Conservation (phyloP, 1,140 invertebrate genomes). For the Papilio helenus region DNA sequence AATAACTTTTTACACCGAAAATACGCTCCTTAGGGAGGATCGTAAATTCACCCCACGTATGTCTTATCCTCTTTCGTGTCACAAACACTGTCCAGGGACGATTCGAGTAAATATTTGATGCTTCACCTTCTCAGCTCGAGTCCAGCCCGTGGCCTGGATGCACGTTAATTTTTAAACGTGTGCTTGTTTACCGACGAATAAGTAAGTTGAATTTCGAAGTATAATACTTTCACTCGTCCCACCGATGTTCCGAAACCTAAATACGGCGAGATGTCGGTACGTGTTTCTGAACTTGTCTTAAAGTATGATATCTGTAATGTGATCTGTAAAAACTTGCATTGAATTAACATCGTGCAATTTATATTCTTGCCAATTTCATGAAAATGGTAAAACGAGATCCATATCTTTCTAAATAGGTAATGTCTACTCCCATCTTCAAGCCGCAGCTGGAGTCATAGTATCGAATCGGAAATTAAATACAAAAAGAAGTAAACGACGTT, state of each 20-base stretch:
- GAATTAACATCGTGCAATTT: not conserved
- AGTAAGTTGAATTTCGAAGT: conserved; percentile 27
- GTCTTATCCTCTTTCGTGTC: conserved; percentile 48
- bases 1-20: conserved; percentile 28
- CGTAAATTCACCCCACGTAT: conserved; percentile 52
- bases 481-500: not conserved
- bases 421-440: not conserved
- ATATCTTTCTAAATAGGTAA: not conserved
- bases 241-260: conserved; percentile 24
- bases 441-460: not conserved
- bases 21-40: conserved; percentile 40
- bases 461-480: not conserved
- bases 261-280: not conserved
- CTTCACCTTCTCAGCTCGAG: conserved; percentile 47
- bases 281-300: conserved; percentile 17
- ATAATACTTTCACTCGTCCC: conserved; percentile 35
- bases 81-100: conserved; percentile 56
- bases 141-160: conserved; percentile 49
- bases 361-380: not conserved
- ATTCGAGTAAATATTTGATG: conserved; percentile 62
- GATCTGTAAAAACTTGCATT: not conserved
- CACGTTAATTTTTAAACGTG: conserved; percentile 52
- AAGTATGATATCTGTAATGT: conserved; percentile 19
- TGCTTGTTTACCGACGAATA: conserved; percentile 26
- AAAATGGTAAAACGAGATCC: not conserved